Conservation (phyloP, 2,888 invertebrate genomes). For the Oegoconia quadripuncta region DNA sequence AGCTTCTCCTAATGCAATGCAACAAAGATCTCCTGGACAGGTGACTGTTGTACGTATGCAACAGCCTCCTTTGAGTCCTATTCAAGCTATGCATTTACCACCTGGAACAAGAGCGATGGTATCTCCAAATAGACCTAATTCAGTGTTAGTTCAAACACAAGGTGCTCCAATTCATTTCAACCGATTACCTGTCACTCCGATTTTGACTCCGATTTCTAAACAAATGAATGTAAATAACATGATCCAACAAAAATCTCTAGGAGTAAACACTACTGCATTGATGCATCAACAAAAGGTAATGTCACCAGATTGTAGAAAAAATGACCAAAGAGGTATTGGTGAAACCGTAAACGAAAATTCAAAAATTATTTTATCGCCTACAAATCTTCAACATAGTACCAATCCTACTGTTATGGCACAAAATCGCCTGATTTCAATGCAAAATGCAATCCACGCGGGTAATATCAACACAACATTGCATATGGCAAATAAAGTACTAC, state of each 20-base stretch:
- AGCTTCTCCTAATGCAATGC: conserved; percentile 58
- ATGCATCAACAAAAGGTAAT: conserved; percentile 63
- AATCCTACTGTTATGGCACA: conserved; percentile 67
- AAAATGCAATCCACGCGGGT: conserved; percentile 56
- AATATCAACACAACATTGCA: conserved; percentile 56
- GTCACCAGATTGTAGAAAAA: conserved; percentile 48
- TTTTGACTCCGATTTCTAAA: conserved; percentile 78
- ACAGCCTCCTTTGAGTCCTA: conserved; percentile 67
- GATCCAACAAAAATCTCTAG: conserved; percentile 52
- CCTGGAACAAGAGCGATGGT: conserved; percentile 60
- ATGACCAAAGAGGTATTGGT: conserved; percentile 38
- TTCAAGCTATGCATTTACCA: conserved; percentile 64
- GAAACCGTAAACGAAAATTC: conserved; percentile 50
- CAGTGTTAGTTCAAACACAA: conserved; percentile 70
- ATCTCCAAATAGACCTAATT: conserved; percentile 67
- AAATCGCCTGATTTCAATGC: conserved; percentile 68
- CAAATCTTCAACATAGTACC: conserved; percentile 50
- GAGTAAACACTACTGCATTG: conserved; percentile 39
- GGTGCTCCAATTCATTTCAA: conserved; percentile 70
- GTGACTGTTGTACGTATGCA: conserved; percentile 76
- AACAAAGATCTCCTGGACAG: conserved; percentile 65
- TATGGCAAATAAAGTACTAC: conserved; percentile 56
- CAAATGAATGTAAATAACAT: conserved; percentile 73
- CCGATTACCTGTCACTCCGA: conserved; percentile 78
- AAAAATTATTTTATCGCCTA: conserved; percentile 66